These are phyloP conservation scores for Noctua fimbriata DNA, from an alignment of 2,888 invertebrate genomes.

Conservation along the genomic window DNA sequence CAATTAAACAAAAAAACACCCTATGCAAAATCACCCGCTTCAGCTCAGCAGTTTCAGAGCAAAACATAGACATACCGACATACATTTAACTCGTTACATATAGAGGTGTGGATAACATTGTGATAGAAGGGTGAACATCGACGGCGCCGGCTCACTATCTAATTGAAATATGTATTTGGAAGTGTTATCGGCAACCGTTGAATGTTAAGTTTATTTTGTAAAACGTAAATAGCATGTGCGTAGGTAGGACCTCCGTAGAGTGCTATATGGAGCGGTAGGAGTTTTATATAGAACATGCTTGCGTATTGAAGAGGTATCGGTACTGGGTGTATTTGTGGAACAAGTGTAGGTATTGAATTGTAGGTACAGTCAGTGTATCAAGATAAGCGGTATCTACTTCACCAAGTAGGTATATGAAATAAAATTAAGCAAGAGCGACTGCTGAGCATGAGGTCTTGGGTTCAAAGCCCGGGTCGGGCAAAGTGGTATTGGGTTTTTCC, in stretches of 20 bases:
- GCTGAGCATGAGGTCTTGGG: not conserved
- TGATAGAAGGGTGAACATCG: slow-evolving; percentile 40
- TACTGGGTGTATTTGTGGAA: slow-evolving; percentile 26
- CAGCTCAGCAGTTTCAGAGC: slow-evolving; percentile 8
- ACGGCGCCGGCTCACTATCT: slow-evolving; percentile 64
- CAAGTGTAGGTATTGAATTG: not conserved
- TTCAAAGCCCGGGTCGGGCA: not conserved
- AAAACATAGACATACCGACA: slow-evolving; percentile 14
- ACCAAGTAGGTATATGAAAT: not conserved
- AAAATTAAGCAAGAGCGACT: no score
- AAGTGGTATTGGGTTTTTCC: no score
- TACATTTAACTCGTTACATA: slow-evolving; percentile 4
- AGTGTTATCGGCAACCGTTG: slow-evolving; percentile 56
- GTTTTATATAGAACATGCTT: slow-evolving; percentile 15
- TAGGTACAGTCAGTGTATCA: not conserved
- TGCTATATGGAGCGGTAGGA: slow-evolving; percentile 22
- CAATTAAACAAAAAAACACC: not conserved
- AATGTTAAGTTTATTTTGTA: slow-evolving; percentile 58
- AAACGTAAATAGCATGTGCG: slow-evolving; percentile 56
- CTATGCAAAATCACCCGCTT: not conserved
- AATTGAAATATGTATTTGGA: slow-evolving; percentile 71
- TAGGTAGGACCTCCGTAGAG: slow-evolving; percentile 44
- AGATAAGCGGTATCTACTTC: not conserved
- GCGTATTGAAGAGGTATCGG: slow-evolving; percentile 2
- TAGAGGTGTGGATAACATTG: slow-evolving; percentile 37